Percentiles rank a stretch among this genome's conserved stretches.
phyloP scores from a whole-genome alignment of 2,797 vertebrate species.

The Amniataba percoides region DNA sequence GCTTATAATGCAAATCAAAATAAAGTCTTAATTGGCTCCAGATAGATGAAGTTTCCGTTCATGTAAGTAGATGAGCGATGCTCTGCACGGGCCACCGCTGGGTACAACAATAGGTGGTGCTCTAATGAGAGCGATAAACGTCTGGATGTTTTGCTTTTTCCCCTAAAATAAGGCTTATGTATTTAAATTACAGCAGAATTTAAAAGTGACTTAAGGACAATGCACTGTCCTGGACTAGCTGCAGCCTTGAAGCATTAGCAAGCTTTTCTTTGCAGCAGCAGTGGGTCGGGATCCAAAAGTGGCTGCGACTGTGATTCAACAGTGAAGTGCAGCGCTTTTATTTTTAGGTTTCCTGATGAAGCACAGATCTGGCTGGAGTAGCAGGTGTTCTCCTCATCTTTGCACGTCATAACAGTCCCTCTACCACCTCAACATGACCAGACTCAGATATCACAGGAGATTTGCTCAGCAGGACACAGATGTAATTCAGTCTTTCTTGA shows the following conservation, averaged over 20 bases:
- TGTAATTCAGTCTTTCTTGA: background rate
- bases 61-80: slow-evolving; percentile 1
- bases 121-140: slow-evolving; percentile 13
- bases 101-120: slow-evolving; percentile 8
- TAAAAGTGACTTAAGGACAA: background rate
- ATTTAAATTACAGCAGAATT: background rate
- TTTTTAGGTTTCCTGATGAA: background rate
- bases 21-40: background rate
- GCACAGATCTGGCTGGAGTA: background rate
- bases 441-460: background rate
- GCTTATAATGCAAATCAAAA: slow-evolving; percentile 15
- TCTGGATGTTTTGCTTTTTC: background rate
- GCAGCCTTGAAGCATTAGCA: background rate
- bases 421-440: background rate
- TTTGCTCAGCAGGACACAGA: background rate
- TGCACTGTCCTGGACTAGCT: background rate
- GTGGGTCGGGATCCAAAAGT: background rate
- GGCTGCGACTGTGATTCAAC: background rate
- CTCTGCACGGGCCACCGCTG: background rate
- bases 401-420: background rate
- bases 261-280: background rate
- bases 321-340: background rate
- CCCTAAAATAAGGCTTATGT: too few relatives aligned
- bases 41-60: slow-evolving; percentile 1
- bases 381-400: background rate